Base-by-base conservation (phyloP, 2,888 invertebrate species). In the Caenorhabditis japonica region DNA sequence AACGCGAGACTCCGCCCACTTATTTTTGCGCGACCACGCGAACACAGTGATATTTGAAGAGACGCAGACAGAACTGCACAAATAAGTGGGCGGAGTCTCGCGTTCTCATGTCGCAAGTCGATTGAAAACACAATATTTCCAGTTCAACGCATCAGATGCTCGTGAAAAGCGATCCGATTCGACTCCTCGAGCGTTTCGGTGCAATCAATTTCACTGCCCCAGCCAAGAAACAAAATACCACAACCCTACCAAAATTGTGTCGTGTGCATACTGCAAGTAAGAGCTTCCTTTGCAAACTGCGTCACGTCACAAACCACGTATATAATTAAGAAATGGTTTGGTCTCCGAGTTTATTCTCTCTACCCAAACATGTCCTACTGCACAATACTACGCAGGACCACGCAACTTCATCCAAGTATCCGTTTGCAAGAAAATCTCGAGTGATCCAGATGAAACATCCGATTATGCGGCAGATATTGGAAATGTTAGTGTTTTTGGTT, bases 391-490 rank as follows among this genome's bases (percentile, higher is more conserved):
- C 41, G 53, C 59, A 12, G 74, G 76, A 8, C 76, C 76, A 1
- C 55, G 71, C 15, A 73, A 70, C 36, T 73, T 72, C 62, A 58
- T 76, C 34, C 76, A 76, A 69, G 77, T 77, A 1, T 77, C 77
- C 15, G 64, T 73, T 17, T 75, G 75, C 49, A 77, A 77, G 41
- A 75, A 73, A 17, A 69, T 77, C 15, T 21, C 55, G 4, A 77
- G 75, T 66, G 75, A 77, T 46, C 55, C 77, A 8, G 59, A 47
- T 33, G 75, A 77, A 43, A 53, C 64, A 7, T 15, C 44, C 5
- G 75, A 77, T 12, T 77, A 75, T 51, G 77, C 77, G 17, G 51
- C 68, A 36, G 77, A 77, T 43, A 61, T 77, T 25, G 69, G 75
- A 36, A 77, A 75, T 44, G 75, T 75, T 34, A 47, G 69, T 66